Evolutionary conservation across 1,140 invertebrate species (phyloP).

Genomic region (Eumaeus atala): DNA sequence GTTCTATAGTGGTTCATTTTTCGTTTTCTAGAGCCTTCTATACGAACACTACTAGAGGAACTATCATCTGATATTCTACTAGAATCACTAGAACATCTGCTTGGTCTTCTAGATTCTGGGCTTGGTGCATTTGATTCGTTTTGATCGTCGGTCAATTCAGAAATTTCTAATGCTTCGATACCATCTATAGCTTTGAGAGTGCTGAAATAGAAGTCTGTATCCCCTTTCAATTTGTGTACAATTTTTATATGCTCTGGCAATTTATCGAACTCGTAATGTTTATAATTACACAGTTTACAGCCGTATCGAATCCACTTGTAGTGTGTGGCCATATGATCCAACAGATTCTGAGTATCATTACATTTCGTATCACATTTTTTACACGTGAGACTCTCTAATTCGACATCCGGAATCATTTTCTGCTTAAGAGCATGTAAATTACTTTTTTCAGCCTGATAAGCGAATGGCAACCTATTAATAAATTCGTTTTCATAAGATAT

Average conservation of each 20-base stretch:
- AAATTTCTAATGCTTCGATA: conserved; percentile 45
- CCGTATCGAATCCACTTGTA: conserved; percentile 75
- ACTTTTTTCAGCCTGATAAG: conserved; percentile 50
- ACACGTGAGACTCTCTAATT: conserved; percentile 44
- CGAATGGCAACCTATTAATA: conserved; percentile 40
- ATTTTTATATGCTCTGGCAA: conserved; percentile 74
- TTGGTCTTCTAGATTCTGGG: conserved; percentile 49
- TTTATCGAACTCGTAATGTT: conserved; percentile 72
- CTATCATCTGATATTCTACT: conserved; percentile 62
- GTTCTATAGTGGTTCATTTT: conserved; percentile 43
- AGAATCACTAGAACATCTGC: conserved; percentile 63
- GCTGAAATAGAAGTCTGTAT: conserved; percentile 58
- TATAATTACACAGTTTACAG: conserved; percentile 76
- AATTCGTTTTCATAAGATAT: conserved; percentile 20
- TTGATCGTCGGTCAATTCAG: conserved; percentile 34
- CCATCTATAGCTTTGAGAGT: conserved; percentile 63
- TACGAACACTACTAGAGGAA: conserved; percentile 46
- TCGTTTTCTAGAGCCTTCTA: conserved; percentile 51
- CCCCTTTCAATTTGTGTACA: conserved; percentile 68
- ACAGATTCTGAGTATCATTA: conserved; percentile 57
- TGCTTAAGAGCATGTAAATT: conserved; percentile 50
- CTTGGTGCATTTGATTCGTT: conserved; percentile 37
- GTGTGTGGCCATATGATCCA: conserved; percentile 74
- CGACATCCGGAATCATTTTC: conserved; percentile 42
- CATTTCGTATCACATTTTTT: conserved; percentile 63